These are phyloP conservation scores for Ellobium chinense DNA, from an alignment of 2,888 invertebrate genomes.

Conservation along the genomic window DNA sequence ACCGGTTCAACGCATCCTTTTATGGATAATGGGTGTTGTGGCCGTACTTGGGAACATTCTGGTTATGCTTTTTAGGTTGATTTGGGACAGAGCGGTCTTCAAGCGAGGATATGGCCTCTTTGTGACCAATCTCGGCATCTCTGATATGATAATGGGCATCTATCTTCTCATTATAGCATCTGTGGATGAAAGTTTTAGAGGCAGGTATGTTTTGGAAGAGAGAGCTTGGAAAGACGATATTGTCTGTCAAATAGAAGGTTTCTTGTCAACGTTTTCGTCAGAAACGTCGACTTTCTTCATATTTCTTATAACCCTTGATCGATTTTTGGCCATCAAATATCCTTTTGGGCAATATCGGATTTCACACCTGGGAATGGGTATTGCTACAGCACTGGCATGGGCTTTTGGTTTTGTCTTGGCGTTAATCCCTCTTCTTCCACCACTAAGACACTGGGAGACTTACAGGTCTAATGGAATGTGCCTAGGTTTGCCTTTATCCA, in stretches of 20 bases:
- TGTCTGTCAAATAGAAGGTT: constrained; percentile 58
- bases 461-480: constrained; percentile 66
- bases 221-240: constrained; percentile 55
- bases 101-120: constrained; percentile 28
- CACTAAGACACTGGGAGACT: constrained; percentile 31
- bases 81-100: constrained; percentile 58
- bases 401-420: constrained; percentile 63
- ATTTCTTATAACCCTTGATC: constrained; percentile 83
- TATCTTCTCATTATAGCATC: constrained; percentile 58
- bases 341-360: constrained; percentile 79
- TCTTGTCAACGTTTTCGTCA: constrained; percentile 79
- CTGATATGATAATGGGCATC: constrained; percentile 63
- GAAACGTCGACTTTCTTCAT: constrained; percentile 84
- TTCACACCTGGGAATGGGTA: constrained; percentile 56
- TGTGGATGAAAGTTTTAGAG: constrained; percentile 57
- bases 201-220: constrained; percentile 60
- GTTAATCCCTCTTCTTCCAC: constrained; percentile 67
- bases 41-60: constrained; percentile 56
- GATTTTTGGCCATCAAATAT: constrained; percentile 83
- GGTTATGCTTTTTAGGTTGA: constrained; percentile 50
- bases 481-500: constrained; percentile 75
- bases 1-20: constrained; percentile 46
- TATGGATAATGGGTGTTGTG: constrained; percentile 57
- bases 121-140: constrained; percentile 37
- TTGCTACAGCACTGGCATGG: constrained; percentile 63